These are phyloP conservation scores for Cerceris rybyensis DNA, from an alignment of 2,888 invertebrate genomes.

Conservation along the genomic window DNA sequence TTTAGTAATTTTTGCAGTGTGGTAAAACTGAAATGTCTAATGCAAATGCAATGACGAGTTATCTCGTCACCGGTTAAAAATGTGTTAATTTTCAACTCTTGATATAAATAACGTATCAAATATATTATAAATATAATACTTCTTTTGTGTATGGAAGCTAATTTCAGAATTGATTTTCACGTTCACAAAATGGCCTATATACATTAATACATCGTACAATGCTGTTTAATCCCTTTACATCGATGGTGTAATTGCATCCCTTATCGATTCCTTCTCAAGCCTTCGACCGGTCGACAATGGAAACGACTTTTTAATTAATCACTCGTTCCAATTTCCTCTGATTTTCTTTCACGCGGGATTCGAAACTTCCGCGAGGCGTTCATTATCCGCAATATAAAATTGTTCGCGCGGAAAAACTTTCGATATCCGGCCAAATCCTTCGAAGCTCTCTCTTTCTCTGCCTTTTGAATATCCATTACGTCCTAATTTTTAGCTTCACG, in stretches of 20 bases:
- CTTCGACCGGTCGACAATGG: slow-evolving; percentile 20
- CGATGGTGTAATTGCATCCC: neutral
- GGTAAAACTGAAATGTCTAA: no score
- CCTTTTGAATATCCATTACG: neutral
- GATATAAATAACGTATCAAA: no score
- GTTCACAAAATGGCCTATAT: no score
- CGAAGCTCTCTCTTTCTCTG: neutral
- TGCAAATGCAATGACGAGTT: no score
- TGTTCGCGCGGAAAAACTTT: slow-evolving; percentile 6
- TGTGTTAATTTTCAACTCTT: no score
- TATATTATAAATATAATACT: no score
- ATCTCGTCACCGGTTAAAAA: no score
- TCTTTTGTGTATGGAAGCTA: no score
- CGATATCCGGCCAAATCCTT: slow-evolving; percentile 21
- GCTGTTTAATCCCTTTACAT: neutral
- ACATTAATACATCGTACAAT: no score
- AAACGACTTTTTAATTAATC: slow-evolving; percentile 43
- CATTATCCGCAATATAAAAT: slow-evolving; percentile 30
- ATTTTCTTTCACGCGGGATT: slow-evolving; percentile 17
- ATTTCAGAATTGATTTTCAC: no score
- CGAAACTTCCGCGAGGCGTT: slow-evolving; percentile 5
- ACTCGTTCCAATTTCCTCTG: slow-evolving; percentile 30
- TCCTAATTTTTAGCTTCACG: neutral
- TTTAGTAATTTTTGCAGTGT: no score
- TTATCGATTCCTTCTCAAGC: slow-evolving; percentile 29